Conservation (phyloP, 2,797 vertebrate species). For the Champsocephalus esox region DNA sequence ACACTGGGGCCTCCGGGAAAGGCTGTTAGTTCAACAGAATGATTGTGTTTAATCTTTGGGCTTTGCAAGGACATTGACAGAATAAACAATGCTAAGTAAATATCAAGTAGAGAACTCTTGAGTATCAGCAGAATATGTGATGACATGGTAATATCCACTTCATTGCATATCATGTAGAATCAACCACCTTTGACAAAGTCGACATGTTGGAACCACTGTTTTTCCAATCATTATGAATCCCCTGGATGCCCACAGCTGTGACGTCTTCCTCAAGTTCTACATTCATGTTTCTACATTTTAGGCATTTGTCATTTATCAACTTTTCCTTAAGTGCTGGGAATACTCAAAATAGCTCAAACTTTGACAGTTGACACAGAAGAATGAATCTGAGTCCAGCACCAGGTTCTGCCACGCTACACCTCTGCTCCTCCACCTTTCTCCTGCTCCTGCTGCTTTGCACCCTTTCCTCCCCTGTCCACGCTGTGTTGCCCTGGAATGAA, state of each 20-base stretch:
- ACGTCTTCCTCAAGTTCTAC: background rate
- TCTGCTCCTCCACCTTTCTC: slow-evolving; percentile 40
- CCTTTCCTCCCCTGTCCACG: slow-evolving; percentile 37
- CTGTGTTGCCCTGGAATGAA: slow-evolving; percentile 60
- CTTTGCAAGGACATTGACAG: background rate
- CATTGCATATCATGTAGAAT: background rate
- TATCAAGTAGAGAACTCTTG: background rate
- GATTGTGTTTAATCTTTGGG: slow-evolving; percentile 8
- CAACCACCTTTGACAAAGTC: background rate
- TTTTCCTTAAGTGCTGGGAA: background rate
- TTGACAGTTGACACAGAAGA: background rate
- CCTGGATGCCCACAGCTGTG: background rate
- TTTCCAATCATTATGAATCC: background rate
- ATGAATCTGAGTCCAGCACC: slow-evolving; percentile 29
- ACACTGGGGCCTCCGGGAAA: background rate
- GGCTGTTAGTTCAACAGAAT: background rate
- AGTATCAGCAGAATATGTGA: background rate
- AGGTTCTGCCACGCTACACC: slow-evolving; percentile 64
- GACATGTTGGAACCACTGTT: background rate
- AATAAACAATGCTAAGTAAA: slow-evolving; percentile 23
- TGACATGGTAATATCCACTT: no score
- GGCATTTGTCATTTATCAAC: background rate
- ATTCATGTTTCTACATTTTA: background rate
- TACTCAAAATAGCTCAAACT: background rate
- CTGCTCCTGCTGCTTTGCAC: slow-evolving; percentile 66